These are phyloP conservation scores for Noctua comes DNA, from an alignment of 2,888 invertebrate genomes.

Conservation along the genomic window DNA sequence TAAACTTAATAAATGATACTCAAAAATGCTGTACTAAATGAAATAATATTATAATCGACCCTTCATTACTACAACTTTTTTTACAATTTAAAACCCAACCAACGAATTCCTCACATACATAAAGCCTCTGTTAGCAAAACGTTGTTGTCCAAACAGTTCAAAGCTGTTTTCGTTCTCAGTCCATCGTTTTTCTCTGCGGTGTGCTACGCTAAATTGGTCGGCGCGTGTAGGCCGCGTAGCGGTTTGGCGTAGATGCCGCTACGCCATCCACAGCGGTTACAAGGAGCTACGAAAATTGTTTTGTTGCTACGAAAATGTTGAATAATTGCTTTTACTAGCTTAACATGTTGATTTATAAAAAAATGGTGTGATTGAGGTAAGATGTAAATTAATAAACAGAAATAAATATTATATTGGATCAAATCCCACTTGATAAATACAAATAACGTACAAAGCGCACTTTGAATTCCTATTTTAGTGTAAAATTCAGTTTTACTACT, in stretches of 20 bases:
- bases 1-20: background rate
- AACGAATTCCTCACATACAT: background rate
- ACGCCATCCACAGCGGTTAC: constrained; percentile 71
- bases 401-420: background rate
- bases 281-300: constrained; percentile 71
- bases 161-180: constrained; percentile 56
- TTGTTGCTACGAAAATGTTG: background rate
- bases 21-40: no score
- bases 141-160: constrained; percentile 47
- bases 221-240: constrained; percentile 75
- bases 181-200: constrained; percentile 56
- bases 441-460: background rate
- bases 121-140: constrained; percentile 23
- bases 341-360: background rate
- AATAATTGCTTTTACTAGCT: background rate
- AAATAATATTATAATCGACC: background rate
- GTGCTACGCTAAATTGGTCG: constrained; percentile 73
- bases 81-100: background rate
- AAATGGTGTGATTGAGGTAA: background rate
- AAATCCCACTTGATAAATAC: background rate
- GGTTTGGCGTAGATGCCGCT: constrained; percentile 77
- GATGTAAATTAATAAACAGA: no score
- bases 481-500: background rate
- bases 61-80: background rate
- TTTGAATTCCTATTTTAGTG: background rate